These are phyloP conservation scores for Sciurus vulgaris DNA, from an alignment of 2,797 vertebrate genomes.

Conservation along the genomic window DNA sequence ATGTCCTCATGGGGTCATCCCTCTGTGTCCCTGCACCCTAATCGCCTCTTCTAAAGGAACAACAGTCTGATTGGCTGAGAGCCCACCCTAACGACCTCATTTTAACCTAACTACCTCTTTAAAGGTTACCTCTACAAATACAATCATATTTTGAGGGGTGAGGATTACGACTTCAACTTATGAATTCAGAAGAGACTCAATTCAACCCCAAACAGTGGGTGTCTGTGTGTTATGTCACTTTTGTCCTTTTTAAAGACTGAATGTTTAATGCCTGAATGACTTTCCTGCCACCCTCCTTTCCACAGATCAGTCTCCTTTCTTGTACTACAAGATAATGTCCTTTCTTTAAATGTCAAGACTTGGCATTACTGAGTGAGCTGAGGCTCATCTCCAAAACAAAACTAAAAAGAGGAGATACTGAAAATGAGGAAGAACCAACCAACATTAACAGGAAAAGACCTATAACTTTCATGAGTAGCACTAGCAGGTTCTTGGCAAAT, in stretches of 20 bases:
- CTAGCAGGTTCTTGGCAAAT: not conserved
- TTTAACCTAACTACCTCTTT: constrained; percentile 35
- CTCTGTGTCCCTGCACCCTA: not conserved
- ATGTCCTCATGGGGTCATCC: not conserved
- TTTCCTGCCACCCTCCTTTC: not conserved
- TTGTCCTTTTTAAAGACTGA: constrained; percentile 8
- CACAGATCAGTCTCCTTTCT: not conserved
- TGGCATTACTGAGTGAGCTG: not conserved
- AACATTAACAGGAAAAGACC: not conserved
- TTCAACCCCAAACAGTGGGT: not conserved
- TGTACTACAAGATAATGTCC: not conserved
- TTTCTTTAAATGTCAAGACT: constrained; percentile 2
- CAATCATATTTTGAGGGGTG: not conserved
- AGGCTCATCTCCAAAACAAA: not conserved
- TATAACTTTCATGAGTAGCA: not conserved
- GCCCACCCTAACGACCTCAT: not conserved
- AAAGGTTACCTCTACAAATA: not conserved
- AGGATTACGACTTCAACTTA: not conserved
- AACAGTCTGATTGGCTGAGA: not conserved
- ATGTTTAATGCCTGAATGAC: not conserved
- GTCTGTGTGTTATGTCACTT: not conserved
- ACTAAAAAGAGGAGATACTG: not conserved
- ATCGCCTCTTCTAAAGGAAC: not conserved
- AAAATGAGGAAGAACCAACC: not conserved
- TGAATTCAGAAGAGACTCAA: not conserved